These are phyloP conservation scores for Drosophila sordidapex DNA, from an alignment of 2,888 invertebrate genomes.

Conservation along the genomic window DNA sequence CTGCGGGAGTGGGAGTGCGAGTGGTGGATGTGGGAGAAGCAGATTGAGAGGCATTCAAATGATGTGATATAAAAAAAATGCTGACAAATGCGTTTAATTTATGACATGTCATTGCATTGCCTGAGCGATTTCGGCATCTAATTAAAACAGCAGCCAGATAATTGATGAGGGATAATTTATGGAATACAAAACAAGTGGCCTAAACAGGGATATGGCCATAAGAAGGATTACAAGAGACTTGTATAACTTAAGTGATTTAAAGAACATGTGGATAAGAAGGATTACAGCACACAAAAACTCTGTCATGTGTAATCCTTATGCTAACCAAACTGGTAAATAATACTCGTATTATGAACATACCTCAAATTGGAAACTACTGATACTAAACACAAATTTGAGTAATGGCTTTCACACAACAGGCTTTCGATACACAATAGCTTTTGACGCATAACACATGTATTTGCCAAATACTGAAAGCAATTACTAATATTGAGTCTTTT, in stretches of 20 bases:
- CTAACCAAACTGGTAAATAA: not conserved
- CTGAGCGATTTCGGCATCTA: conserved; percentile 25
- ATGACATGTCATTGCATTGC: conserved; percentile 55
- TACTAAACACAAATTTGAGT: not conserved
- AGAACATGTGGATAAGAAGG: not conserved
- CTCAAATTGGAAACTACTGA: not conserved
- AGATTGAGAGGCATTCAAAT: not conserved
- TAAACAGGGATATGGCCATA: not conserved
- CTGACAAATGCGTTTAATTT: conserved; percentile 64
- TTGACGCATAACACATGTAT: not conserved
- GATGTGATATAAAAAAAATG: conserved; percentile 24
- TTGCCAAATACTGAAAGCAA: not conserved
- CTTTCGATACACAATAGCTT: not conserved
- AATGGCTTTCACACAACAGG: not conserved
- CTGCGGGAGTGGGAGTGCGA: too few species aligned
- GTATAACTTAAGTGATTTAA: not conserved
- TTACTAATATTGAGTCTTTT: not conserved
- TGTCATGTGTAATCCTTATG: not conserved
- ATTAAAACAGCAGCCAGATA: conserved; percentile 51
- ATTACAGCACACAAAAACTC: not conserved
- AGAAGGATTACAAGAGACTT: not conserved
- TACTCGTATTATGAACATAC: not conserved
- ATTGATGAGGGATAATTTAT: conserved; percentile 6
- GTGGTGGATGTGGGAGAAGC: not conserved
- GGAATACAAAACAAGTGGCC: not conserved